Evolutionary conservation across 92 coral and sea anemone species (phyloP), one percentile per base, ranked within the genome.

Genomic region (Nematostella vectensis): DNA sequence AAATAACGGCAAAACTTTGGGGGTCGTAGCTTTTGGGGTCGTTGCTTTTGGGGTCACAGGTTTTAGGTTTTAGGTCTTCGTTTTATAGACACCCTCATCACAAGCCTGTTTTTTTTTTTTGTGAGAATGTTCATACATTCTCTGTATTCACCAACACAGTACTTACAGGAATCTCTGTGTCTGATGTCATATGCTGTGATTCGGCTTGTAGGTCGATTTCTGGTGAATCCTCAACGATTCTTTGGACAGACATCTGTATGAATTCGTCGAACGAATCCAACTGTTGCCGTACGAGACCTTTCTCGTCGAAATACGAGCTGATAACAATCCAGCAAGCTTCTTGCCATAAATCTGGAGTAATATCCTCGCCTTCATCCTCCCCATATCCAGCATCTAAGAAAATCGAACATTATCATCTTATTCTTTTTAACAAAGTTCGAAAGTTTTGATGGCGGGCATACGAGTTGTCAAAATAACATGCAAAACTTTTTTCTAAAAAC

Each of bases 261-360:
- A 91, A 91, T 75, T 91, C 98, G 54, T 91, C 98, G 62, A 91
- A 91, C 21, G 98, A 91, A 57, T 91, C 98, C 47, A 91, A 66
- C 63, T 91, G 98, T 60, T 91, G 98, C 27, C 98, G 57, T 15
- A 91, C 98, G 40, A 91, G 98, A 64, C 98, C 98, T 61, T 91
- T 91, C 71, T 91, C 98, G 48, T 91, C 98, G 75, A 91, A 91
- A 68, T 91, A 91, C 45, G 98, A 91, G 44, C 98, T 91, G 56
- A 91, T 91, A 68, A 91, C 98, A 47, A 91, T 91, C 98, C 98
- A 91, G 48, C 98, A 91, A 26, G 98, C 98, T 47, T 91, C 98
- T 54, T 91, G 98, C 98, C 98, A 91, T 48, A 86, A 58, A 74
- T 91, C 98, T 37, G 87, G 91, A 0, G 98, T 91, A 31, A 91